These are phyloP conservation scores for Acrobasis suavella DNA, from an alignment of 2,888 invertebrate species.

Conservation along the genomic window DNA sequence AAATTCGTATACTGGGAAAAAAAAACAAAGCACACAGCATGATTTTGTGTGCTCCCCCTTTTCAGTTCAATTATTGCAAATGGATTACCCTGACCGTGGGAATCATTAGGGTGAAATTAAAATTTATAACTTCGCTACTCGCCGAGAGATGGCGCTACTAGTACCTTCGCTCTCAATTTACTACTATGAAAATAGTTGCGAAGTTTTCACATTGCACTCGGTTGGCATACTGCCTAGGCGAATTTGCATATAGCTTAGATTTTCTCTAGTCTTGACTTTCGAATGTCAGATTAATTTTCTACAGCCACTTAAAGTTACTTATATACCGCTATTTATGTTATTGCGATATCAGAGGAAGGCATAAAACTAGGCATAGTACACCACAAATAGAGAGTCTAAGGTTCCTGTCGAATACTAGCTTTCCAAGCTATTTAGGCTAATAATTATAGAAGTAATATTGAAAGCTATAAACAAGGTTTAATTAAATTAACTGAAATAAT, in stretches of 20 bases:
- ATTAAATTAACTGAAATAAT: too few species aligned
- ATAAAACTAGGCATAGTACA: too few species aligned
- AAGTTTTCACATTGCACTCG: slow-evolving; percentile 51
- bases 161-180: slow-evolving; percentile 24
- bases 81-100: not conserved
- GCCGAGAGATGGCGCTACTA: slow-evolving; percentile 60
- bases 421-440: too few species aligned
- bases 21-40: too few species aligned
- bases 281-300: slow-evolving; percentile 11
- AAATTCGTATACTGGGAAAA: too few species aligned
- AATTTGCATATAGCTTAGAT: slow-evolving; percentile 54
- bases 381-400: too few species aligned
- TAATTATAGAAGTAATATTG: too few species aligned
- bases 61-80: too few species aligned
- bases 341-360: not conserved
- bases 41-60: too few species aligned
- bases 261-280: slow-evolving; percentile 37
- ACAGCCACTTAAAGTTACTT: not conserved
- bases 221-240: slow-evolving; percentile 55
- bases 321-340: not conserved
- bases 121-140: slow-evolving; percentile 52
- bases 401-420: too few species aligned
- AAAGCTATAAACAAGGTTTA: too few species aligned
- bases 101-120: slow-evolving; percentile 5
- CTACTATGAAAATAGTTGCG: slow-evolving; percentile 15